These are phyloP conservation scores for Xylocopa sonorina DNA, from an alignment of 1,140 invertebrate genomes.

Conservation along the genomic window DNA sequence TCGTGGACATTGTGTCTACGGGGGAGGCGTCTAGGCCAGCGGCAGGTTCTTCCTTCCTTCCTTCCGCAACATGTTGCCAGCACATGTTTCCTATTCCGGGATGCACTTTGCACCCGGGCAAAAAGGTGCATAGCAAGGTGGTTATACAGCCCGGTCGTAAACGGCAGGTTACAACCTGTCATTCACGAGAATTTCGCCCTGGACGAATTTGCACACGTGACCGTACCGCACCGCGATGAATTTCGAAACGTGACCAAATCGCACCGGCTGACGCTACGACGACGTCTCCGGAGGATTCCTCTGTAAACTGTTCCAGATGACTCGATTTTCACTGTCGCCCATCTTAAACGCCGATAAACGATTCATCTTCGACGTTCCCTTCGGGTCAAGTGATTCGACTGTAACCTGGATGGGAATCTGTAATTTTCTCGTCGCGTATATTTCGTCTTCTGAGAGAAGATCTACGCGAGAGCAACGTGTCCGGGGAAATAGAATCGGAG, in stretches of 20 bases:
- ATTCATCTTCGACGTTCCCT: background rate
- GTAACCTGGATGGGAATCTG: too few relatives aligned
- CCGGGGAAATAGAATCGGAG: too few relatives aligned
- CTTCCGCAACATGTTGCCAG: conserved; percentile 33
- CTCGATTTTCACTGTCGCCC: background rate
- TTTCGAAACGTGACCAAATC: background rate
- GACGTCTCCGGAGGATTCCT: too few relatives aligned
- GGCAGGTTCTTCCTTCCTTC: conserved; percentile 26
- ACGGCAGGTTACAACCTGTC: conserved; percentile 28
- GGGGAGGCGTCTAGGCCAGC: background rate
- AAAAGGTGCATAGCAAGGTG: conserved; percentile 42
- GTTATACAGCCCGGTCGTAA: conserved; percentile 41
- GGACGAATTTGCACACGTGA: background rate
- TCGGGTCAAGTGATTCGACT: background rate
- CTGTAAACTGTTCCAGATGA: background rate
- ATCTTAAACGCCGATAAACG: background rate
- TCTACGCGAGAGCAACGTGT: too few relatives aligned
- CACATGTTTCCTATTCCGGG: conserved; percentile 46
- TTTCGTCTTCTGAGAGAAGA: background rate
- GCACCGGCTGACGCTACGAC: background rate
- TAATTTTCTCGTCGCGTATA: background rate
- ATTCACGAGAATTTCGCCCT: background rate
- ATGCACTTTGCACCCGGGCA: conserved; percentile 40
- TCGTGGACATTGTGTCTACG: conserved; percentile 35
- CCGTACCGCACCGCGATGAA: background rate